A percentile compares a stretch with the other conserved stretches of the same genome.
These are phyloP conservation scores for Lophotis ruficrista DNA, from an alignment of 2,113 vertebrate species.

Conservation along the genomic window DNA sequence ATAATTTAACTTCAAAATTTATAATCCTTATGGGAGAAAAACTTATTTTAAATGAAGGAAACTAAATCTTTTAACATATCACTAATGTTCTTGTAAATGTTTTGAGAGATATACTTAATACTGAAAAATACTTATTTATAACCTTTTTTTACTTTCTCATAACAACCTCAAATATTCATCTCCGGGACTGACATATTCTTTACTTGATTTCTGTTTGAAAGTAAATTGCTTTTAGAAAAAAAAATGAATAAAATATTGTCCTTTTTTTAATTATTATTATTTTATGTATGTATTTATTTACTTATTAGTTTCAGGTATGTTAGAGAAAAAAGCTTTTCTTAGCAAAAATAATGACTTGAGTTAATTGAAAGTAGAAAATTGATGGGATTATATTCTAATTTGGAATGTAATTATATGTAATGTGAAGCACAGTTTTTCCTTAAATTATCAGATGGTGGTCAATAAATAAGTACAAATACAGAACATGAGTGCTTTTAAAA, in stretches of 20 bases:
- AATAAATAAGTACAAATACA: background rate
- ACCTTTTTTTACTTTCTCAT: background rate
- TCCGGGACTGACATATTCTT: background rate
- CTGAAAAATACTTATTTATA: background rate
- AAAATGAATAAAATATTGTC: background rate
- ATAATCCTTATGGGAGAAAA: background rate
- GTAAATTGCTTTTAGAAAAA: background rate
- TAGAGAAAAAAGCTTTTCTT: background rate
- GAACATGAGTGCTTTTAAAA: background rate
- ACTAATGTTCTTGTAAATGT: background rate
- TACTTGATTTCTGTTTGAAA: background rate
- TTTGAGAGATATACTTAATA: background rate
- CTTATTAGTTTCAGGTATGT: background rate
- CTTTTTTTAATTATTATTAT: background rate
- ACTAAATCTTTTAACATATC: background rate
- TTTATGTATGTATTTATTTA: background rate
- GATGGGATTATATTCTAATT: background rate
- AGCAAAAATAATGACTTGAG: background rate
- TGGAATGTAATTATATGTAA: background rate
- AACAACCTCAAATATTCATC: background rate
- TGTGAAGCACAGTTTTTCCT: background rate
- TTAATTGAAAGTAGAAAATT: background rate
- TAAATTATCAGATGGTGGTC: background rate
- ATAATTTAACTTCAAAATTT: background rate
- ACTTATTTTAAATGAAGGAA: background rate